These are phyloP conservation scores for Micrastur ruficollis DNA, from an alignment of 2,797 vertebrate species.

Conservation along the genomic window DNA sequence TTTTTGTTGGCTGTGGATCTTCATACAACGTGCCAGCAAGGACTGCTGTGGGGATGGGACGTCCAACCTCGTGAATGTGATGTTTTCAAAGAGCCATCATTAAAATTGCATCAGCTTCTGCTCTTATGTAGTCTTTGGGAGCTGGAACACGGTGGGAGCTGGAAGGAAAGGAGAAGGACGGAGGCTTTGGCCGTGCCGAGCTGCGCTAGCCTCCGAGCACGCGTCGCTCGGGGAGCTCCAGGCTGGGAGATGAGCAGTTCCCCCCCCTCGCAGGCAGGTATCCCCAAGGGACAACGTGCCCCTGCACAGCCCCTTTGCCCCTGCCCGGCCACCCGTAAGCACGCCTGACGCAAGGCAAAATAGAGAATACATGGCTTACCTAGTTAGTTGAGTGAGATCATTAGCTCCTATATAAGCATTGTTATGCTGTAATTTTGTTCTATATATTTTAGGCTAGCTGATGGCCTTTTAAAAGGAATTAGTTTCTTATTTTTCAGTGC, in stretches of 20 bases:
- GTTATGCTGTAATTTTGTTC: not conserved
- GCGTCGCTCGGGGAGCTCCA: not conserved
- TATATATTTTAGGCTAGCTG: not conserved
- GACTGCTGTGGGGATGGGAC: not conserved
- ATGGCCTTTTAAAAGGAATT: not conserved
- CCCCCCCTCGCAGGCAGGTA: rapidly evolving
- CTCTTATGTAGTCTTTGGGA: not conserved
- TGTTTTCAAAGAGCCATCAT: not conserved
- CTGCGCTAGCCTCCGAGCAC: too few species aligned
- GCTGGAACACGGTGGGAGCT: not conserved
- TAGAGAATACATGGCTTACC: rapidly evolving
- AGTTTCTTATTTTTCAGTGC: not conserved
- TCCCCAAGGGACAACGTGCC: not conserved
- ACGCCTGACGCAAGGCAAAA: rapidly evolving
- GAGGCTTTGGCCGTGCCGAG: rapidly evolving
- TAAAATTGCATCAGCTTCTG: not conserved
- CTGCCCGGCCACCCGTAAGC: too few species aligned
- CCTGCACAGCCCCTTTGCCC: too few species aligned
- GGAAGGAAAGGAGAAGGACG: not conserved
- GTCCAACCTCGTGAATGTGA: rapidly evolving
- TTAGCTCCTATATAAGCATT: not conserved
- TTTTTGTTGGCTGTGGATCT: not conserved
- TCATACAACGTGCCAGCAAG: rapidly evolving
- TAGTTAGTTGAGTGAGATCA: not conserved
- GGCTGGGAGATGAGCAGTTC: not conserved